Evolutionary conservation across 2,113 vertebrate genomes (phyloP).

Genomic region (Charina bottae): DNA sequence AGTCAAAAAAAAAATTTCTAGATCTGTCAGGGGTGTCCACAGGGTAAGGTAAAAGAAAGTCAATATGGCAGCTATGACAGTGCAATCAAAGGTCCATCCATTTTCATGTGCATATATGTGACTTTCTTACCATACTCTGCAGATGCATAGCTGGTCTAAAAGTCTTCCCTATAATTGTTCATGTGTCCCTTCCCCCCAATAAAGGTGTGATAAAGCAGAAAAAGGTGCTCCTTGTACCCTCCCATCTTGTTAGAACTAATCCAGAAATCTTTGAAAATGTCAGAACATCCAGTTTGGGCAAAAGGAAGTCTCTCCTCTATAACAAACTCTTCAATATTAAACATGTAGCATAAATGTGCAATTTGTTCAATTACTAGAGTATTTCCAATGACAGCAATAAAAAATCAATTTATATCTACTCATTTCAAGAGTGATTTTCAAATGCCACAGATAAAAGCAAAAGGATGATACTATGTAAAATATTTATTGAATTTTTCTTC

Average conservation of each 20-base stretch:
- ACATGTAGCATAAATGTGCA: neutral
- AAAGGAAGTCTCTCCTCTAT: too few species aligned
- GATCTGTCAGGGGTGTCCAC: neutral
- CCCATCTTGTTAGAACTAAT: neutral
- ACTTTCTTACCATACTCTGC: neutral
- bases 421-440: neutral
- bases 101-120: neutral
- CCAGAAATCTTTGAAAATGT: neutral
- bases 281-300: too few species aligned
- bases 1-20: neutral
- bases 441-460: neutral
- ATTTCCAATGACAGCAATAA: neutral
- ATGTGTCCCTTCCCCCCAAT: neutral
- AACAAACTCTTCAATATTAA: neutral
- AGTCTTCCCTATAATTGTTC: neutral
- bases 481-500: too few species aligned
- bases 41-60: neutral
- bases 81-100: neutral
- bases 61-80: neutral
- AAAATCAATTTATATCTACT: neutral
- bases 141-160: neutral
- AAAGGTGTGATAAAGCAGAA: neutral
- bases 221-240: neutral
- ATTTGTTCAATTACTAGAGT: neutral
- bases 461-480: neutral